phyloP scores from a whole-genome alignment of 2,888 invertebrate species.

The Patella ulyssiponensis region DNA sequence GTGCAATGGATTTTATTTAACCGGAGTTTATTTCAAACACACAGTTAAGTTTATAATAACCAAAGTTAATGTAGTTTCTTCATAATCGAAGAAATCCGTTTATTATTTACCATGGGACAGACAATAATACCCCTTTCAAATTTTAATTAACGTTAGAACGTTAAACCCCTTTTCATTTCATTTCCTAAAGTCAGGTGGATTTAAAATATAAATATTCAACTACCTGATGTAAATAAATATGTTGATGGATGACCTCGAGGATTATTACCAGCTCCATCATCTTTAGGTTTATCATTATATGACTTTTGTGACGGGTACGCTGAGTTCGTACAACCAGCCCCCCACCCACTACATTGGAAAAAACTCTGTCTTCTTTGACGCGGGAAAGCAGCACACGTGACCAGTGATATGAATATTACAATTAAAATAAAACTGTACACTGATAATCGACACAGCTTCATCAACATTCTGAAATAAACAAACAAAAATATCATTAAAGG shows the following conservation, averaged over 20 bases:
- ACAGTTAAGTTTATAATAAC: too few relatives aligned
- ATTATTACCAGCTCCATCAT: neutral
- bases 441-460: neutral
- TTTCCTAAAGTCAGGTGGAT: too few relatives aligned
- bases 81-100: too few relatives aligned
- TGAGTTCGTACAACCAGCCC: constrained; percentile 49
- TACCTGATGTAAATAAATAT: constrained; percentile 8
- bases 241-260: neutral
- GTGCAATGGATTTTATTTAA: too few relatives aligned
- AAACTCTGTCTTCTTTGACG: constrained; percentile 43
- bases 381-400: constrained; percentile 11
- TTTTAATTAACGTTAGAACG: too few relatives aligned
- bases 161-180: too few relatives aligned
- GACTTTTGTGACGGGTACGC: constrained; percentile 22
- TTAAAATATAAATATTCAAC: too few relatives aligned
- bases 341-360: constrained; percentile 56
- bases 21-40: too few relatives aligned
- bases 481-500: neutral
- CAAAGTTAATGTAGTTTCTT: too few relatives aligned
- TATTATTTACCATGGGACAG: too few relatives aligned
- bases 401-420: neutral
- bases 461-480: neutral
- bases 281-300: neutral
- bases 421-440: neutral
- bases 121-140: too few relatives aligned